phyloP scores from a whole-genome alignment of 1,140 invertebrate genomes.

The Apis cerana region DNA sequence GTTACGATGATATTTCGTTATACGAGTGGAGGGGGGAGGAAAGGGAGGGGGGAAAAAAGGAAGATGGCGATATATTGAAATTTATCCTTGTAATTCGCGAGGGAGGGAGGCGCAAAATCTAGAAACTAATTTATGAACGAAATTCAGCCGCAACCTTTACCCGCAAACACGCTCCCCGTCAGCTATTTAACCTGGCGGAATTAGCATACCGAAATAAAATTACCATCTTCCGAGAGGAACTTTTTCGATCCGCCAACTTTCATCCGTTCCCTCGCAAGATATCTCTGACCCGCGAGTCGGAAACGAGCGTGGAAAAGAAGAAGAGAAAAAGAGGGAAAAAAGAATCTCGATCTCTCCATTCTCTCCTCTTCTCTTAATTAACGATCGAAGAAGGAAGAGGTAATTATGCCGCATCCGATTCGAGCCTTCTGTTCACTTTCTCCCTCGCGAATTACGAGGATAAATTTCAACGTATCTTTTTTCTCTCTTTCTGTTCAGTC shows the following conservation, averaged over 20 bases:
- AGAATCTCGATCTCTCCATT: background rate
- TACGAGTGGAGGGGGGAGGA: too few relatives aligned
- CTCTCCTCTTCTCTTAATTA: too few relatives aligned
- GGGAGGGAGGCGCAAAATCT: too few relatives aligned
- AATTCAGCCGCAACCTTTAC: background rate
- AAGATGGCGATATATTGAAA: background rate
- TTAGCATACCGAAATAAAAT: constrained; percentile 16
- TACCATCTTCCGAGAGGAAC: background rate
- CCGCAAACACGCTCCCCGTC: background rate
- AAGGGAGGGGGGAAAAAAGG: too few relatives aligned
- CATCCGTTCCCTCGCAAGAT: constrained; percentile 7
- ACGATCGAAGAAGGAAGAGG: too few relatives aligned
- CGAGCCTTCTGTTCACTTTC: too few relatives aligned
- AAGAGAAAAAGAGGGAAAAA: background rate
- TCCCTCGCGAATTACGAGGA: background rate
- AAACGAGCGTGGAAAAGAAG: background rate
- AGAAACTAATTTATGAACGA: background rate
- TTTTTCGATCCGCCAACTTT: constrained; percentile 10
- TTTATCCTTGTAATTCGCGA: background rate
- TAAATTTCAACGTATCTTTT: background rate
- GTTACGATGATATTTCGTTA: too few relatives aligned
- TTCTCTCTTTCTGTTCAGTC: too few relatives aligned
- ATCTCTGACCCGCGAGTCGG: constrained; percentile 17
- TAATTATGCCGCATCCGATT: too few relatives aligned
- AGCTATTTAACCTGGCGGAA: background rate